Percentiles rank a stretch among this genome's conserved stretches.
Conservation (phyloP, 2,797 vertebrate genomes). For the Balearica regulorum region DNA sequence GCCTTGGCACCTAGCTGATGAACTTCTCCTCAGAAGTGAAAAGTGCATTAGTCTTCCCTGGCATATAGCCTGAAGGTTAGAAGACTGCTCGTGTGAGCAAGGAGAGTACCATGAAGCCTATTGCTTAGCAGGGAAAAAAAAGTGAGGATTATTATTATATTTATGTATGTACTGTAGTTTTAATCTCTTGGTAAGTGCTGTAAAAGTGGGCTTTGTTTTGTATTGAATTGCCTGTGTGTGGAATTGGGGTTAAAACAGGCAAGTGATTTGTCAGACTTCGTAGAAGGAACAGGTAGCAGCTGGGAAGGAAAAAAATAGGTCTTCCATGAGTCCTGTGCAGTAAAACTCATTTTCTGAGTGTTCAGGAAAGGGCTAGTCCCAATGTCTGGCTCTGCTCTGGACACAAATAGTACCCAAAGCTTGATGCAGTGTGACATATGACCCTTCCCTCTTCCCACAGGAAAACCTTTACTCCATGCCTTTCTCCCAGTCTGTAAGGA, state of each 20-base stretch:
- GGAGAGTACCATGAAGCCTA: background rate
- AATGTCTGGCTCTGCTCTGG: background rate
- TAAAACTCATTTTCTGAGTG: background rate
- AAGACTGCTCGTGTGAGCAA: background rate
- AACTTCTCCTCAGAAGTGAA: background rate
- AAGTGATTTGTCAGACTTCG: background rate
- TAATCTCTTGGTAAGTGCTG: background rate
- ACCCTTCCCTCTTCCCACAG: background rate
- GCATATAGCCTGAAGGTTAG: background rate
- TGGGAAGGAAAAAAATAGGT: background rate
- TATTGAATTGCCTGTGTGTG: background rate
- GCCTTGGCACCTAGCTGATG: background rate
- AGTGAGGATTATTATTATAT: background rate
- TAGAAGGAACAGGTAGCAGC: background rate
- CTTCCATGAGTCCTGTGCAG: background rate
- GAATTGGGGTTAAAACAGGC: background rate
- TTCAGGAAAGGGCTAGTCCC: background rate
- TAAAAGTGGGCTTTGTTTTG: background rate
- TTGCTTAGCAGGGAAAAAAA: background rate
- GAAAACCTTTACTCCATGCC: background rate
- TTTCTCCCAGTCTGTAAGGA: slow-evolving; percentile 10
- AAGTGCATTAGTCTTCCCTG: background rate
- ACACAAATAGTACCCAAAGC: background rate
- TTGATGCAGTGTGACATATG: background rate
- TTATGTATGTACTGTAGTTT: background rate